Evolutionary conservation across 53 echinoderm and acorn worm species (phyloP), one percentile per base, ranked within the genome.

Genomic region (Arbacia lixula): DNA sequence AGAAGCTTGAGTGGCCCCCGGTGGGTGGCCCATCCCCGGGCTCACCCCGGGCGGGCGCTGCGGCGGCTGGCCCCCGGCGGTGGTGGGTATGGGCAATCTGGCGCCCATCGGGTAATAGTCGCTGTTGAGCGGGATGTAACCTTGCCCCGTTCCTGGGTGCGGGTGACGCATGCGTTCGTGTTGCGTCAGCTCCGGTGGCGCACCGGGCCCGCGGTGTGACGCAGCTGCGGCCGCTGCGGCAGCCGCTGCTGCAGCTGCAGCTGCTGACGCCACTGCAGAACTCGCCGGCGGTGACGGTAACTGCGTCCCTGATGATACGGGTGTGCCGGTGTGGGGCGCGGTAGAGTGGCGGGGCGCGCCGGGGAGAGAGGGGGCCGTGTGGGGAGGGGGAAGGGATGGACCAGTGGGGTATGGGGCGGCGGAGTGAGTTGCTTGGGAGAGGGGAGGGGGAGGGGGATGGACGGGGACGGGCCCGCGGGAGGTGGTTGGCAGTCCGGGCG

Each of bases 51-150:
- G 29, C 3, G 78, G 78, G 12, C 2, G 78, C 25, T 38, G 21
- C 11, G 57, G 58, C 20, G 9, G 58, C 24, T 11, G 58, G 1
- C 36, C 77, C 8, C 36, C n/a, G 73, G 73, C 34, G n/a, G 74
- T 46, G 74, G 74, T 19, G 6, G 74, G 50, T 1, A 33, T 51
- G 31, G 74, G 74, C 21, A 19, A 56, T 38, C 77, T 36, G 3
- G 77, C 57, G 21, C 40, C 34, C 77, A 77, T 56, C 0, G 57
- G 56, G 40, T 77, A 77, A 58, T 25, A 77, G 11, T 77, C 77
- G 26, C 77, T 77, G 37, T 25, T 58, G 6, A 40, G 77, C 26
- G 77, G 58, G 77, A 77, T 77, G 77, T 77, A 77, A 3, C 77
- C 77, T 40, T 77, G 77, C 2, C 77, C 77, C 2, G 75, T 25